A percentile compares a stretch with the other conserved stretches of the same genome.
Evolutionary conservation across 2,797 vertebrate genomes (phyloP).

Genomic region (Melanotaenia boesemani): DNA sequence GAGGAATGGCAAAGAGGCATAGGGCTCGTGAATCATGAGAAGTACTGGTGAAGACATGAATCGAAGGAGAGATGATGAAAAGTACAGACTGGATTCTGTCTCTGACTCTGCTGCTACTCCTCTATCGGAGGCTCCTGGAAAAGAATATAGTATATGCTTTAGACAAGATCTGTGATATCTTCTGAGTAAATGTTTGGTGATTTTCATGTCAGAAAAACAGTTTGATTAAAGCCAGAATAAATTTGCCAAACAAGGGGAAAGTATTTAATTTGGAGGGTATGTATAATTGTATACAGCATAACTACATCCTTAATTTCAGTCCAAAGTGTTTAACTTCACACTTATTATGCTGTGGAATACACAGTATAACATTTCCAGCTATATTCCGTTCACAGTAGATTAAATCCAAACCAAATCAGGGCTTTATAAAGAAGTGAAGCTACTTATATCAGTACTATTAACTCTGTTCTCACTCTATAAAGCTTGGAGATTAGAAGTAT

Average conservation of each 20-base stretch:
- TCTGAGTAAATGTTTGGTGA: neutral
- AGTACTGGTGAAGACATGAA: slow-evolving; percentile 36
- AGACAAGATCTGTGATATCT: neutral
- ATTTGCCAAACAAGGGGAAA: neutral
- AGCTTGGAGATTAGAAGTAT: neutral
- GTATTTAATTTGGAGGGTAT: neutral
- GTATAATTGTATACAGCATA: neutral
- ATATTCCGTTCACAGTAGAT: neutral
- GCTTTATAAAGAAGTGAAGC: neutral
- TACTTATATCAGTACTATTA: neutral
- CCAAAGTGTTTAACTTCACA: neutral
- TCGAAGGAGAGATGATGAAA: slow-evolving; percentile 38
- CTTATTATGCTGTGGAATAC: neutral
- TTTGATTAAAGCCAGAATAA: neutral
- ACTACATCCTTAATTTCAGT: neutral
- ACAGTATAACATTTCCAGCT: neutral
- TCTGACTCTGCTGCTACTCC: neutral
- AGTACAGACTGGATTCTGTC: slow-evolving; percentile 9
- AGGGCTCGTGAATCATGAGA: slow-evolving; percentile 43
- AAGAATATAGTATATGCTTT: neutral
- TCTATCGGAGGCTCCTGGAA: neutral
- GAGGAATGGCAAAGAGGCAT: slow-evolving; percentile 45
- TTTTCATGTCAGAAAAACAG: neutral
- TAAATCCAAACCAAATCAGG: neutral
- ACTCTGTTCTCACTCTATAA: neutral